Evolutionary conservation across 2,113 vertebrate genomes (phyloP).

Genomic region (Recurvirostra avosetta): DNA sequence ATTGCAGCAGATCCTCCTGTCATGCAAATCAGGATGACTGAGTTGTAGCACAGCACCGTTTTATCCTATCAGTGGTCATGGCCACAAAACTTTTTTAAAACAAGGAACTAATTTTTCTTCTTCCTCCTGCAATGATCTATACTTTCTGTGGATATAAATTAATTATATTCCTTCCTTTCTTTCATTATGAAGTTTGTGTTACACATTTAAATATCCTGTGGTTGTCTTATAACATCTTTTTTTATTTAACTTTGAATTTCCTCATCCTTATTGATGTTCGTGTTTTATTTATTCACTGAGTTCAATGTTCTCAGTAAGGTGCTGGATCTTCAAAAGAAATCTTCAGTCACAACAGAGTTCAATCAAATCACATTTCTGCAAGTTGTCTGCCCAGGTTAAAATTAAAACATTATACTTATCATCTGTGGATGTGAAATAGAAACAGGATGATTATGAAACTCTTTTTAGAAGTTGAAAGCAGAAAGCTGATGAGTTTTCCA

Average conservation of each 20-base stretch:
- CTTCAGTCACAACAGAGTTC: not conserved
- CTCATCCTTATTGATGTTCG: not conserved
- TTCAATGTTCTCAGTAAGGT: constrained; percentile 33
- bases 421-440: not conserved
- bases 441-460: not conserved
- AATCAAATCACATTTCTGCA: constrained; percentile 16
- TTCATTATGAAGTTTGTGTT: not conserved
- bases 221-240: not conserved
- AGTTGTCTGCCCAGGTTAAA: constrained; percentile 1
- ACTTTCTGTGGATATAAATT: not conserved
- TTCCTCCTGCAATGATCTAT: not conserved
- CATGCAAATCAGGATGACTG: not conserved
- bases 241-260: constrained; percentile 24
- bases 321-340: constrained; percentile 39
- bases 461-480: not conserved
- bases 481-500: not conserved
- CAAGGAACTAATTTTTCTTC: not conserved
- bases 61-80: not conserved
- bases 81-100: not conserved
- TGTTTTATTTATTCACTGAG: constrained; percentile 50
- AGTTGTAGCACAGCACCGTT: not conserved
- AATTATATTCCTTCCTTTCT: not conserved
- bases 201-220: not conserved
- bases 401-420: not conserved
- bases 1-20: not conserved